Conservation (phyloP, 2,888 invertebrate genomes). For the Cybosia mesomella region DNA sequence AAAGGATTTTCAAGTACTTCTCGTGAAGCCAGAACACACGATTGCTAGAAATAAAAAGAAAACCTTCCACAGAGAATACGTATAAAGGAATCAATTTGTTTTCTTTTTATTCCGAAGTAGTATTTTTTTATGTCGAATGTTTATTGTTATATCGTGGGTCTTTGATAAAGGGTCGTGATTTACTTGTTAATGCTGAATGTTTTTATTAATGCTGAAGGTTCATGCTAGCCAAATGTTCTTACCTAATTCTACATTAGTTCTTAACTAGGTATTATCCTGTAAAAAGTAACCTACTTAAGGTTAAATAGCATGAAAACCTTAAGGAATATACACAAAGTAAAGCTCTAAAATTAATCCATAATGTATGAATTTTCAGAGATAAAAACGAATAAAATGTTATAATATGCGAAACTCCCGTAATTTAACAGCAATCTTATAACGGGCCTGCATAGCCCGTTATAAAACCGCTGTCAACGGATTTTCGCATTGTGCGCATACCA, state of each 20-base stretch:
- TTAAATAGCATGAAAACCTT: background rate
- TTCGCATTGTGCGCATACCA: conserved; percentile 1
- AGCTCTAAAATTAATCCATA: background rate
- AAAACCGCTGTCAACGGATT: background rate
- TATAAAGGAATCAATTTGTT: background rate
- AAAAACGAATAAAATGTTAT: too few relatives aligned
- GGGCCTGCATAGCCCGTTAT: background rate
- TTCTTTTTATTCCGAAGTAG: background rate
- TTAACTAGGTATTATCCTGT: too few relatives aligned
- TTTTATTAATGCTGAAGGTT: too few relatives aligned
- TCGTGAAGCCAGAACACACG: conserved; percentile 27
- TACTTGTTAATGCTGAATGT: too few relatives aligned
- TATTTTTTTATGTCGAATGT: background rate
- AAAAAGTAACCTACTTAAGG: too few relatives aligned
- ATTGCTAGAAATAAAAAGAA: conserved; percentile 8
- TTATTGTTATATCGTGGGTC: background rate
- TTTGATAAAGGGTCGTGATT: too few relatives aligned
- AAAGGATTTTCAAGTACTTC: conserved; percentile 47
- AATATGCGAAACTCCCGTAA: background rate
- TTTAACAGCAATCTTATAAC: background rate
- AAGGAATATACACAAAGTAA: background rate
- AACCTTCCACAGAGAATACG: background rate
- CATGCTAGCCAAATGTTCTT: too few relatives aligned
- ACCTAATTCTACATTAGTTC: too few relatives aligned
- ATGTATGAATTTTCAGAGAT: background rate